These are phyloP conservation scores for Trichonephila clavata DNA, from an alignment of 1,140 invertebrate genomes.

Conservation along the genomic window DNA sequence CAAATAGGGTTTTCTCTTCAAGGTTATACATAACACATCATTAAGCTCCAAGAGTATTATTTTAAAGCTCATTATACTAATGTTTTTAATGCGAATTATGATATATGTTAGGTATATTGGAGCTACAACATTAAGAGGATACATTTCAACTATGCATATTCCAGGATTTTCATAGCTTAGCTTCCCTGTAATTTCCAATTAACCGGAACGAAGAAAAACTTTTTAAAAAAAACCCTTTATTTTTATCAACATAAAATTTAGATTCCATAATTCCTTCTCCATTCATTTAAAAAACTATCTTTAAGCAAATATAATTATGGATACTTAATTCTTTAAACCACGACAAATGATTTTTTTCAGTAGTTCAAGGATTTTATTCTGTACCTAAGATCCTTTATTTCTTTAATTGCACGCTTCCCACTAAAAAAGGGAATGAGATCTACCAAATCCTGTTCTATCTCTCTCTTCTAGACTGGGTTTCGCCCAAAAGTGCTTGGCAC, in stretches of 20 bases:
- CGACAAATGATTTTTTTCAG: conserved; percentile 15
- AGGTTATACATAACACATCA: no score
- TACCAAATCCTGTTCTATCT: background rate
- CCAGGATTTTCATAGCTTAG: background rate
- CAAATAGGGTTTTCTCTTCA: no score
- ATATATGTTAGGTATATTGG: background rate
- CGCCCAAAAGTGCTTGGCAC: background rate
- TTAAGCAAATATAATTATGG: background rate
- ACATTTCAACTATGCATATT: background rate
- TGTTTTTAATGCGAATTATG: background rate
- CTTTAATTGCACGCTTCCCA: background rate
- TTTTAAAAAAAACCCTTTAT: background rate
- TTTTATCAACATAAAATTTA: background rate
- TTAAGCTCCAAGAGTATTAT: background rate
- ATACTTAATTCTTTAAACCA: conserved; percentile 7
- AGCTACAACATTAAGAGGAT: background rate
- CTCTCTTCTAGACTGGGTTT: background rate
- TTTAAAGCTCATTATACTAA: background rate
- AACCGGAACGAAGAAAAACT: background rate
- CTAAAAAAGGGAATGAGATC: background rate
- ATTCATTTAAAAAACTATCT: background rate
- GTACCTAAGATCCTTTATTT: background rate
- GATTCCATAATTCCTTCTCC: background rate
- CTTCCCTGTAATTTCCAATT: background rate
- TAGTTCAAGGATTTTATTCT: conserved; percentile 11